A percentile compares a stretch with the other conserved stretches of the same genome.
Evolutionary conservation across 2,113 vertebrate species (phyloP).

Genomic region (Brienomyrus brachyistius): DNA sequence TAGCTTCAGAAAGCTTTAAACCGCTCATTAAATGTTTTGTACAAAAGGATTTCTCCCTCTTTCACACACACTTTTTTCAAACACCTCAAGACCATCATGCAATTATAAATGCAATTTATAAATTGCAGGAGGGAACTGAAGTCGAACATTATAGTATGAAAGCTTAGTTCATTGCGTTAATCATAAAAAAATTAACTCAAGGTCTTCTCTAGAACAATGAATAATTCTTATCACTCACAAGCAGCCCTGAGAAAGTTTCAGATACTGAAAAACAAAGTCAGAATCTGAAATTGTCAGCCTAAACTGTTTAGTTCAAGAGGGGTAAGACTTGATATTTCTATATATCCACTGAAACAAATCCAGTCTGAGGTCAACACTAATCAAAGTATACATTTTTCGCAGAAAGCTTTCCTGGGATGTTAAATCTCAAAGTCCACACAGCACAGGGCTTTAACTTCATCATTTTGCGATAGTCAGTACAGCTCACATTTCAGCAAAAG

Average conservation of each 20-base stretch:
- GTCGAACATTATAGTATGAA: not conserved
- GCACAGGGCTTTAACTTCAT: not conserved
- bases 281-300: not conserved
- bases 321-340: not conserved
- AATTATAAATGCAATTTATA: not conserved
- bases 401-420: not conserved
- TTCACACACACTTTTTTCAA: not conserved
- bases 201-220: not conserved
- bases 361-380: not conserved
- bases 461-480: not conserved
- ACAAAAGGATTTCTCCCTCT: slow-evolving; percentile 1
- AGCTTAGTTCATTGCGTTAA: not conserved
- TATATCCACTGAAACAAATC: not conserved
- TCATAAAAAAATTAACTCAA: not conserved
- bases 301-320: not conserved
- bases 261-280: not conserved
- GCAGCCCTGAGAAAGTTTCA: not conserved
- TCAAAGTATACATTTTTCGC: not conserved
- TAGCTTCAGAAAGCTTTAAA: not conserved
- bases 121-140: not conserved
- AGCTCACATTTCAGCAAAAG: not conserved
- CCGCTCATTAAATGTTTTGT: not conserved
- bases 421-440: not conserved
- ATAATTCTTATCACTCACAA: not conserved
- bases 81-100: not conserved